Evolutionary conservation across 2,888 invertebrate genomes (phyloP).

Genomic region (Oxytorus armatus): DNA sequence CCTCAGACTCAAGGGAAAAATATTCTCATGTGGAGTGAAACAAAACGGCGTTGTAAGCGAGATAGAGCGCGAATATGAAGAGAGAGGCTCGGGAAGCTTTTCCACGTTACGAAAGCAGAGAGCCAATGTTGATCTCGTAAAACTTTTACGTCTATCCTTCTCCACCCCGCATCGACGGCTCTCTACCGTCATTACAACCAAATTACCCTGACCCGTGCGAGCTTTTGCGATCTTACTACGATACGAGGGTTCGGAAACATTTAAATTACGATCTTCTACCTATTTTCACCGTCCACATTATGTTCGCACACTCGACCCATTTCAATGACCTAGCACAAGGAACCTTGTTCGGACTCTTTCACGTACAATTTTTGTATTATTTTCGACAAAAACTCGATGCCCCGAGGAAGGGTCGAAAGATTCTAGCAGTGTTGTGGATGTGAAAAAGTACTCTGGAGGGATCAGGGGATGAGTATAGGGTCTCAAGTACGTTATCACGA

Average conservation of each 20-base stretch:
- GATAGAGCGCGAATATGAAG: neutral
- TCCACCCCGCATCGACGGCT: constrained; percentile 40
- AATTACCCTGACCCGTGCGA: constrained; percentile 68
- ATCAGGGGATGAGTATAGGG: neutral
- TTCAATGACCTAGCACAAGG: neutral
- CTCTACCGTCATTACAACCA: constrained; percentile 65
- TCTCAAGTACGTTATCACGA: constrained; percentile 45
- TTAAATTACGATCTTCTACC: constrained; percentile 71
- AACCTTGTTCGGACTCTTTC: constrained; percentile 14
- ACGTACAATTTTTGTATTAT: too few relatives aligned
- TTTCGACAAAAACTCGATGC: too few relatives aligned
- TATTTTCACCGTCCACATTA: constrained; percentile 46
- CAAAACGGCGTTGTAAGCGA: neutral
- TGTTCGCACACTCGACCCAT: constrained; percentile 8
- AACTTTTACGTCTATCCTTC: constrained; percentile 67
- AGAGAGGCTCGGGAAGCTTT: constrained; percentile 53
- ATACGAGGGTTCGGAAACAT: constrained; percentile 57
- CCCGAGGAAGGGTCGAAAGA: neutral
- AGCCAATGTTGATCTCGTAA: constrained; percentile 69
- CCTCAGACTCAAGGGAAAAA: neutral
- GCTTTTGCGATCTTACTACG: constrained; percentile 28
- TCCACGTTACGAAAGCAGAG: constrained; percentile 36
- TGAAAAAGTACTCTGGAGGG: neutral
- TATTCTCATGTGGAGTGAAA: neutral
- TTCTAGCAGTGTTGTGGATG: constrained; percentile 6